phyloP scores from a whole-genome alignment of 2,113 vertebrate species.

The Coptodon rendalli region DNA sequence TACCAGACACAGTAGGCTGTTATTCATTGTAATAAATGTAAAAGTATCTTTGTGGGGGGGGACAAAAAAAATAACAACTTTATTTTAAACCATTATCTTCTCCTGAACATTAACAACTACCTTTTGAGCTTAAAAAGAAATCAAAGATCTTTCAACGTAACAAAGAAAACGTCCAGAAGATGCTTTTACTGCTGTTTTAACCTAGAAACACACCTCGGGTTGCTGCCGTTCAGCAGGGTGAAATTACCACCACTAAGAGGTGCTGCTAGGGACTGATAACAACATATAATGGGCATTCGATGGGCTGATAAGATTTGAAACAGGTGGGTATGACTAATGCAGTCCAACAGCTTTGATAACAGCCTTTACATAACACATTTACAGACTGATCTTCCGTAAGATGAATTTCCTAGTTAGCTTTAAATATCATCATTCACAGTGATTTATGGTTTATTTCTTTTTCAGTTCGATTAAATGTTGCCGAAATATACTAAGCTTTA shows the following conservation, averaged over 20 bases:
- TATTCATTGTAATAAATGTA: neutral
- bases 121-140: neutral
- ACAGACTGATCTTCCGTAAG: neutral
- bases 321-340: neutral
- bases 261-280: neutral
- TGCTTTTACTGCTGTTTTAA: neutral
- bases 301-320: neutral
- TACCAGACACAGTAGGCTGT: neutral
- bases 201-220: neutral
- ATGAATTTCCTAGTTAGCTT: neutral
- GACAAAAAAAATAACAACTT: neutral
- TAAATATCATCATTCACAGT: neutral
- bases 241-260: neutral
- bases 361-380: neutral
- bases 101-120: neutral
- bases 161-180: neutral
- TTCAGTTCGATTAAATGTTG: neutral
- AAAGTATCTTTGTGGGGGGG: neutral
- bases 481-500: accelerated
- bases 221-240: neutral
- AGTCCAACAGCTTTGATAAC: neutral
- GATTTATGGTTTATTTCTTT: neutral
- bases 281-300: neutral
- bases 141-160: neutral
- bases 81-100: neutral